Conservation (phyloP, 1,140 invertebrate species). For the Drosophila pruinosa region DNA sequence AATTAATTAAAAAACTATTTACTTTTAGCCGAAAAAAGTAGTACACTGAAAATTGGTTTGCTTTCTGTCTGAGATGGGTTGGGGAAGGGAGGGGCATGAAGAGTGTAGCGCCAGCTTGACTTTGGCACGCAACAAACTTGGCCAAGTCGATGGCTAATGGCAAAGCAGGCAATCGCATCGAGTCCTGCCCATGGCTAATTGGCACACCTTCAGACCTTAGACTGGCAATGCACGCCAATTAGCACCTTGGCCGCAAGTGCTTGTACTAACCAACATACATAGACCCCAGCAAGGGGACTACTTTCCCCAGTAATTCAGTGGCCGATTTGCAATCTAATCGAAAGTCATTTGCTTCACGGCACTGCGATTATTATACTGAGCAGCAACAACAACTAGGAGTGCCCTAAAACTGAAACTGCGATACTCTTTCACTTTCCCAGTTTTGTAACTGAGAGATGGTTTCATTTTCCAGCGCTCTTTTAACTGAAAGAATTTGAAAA, state of each 20-base stretch:
- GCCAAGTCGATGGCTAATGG: slow-evolving; percentile 6
- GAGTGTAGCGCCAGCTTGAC: not conserved
- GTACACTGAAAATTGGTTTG: slow-evolving; percentile 31
- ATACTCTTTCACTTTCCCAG: not conserved
- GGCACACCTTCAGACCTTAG: slow-evolving; percentile 66
- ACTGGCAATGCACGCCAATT: slow-evolving; percentile 42
- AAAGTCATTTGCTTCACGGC: slow-evolving; percentile 47
- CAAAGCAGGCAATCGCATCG: slow-evolving; percentile 46
- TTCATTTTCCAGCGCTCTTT: too few species aligned
- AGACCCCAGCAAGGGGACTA: not conserved
- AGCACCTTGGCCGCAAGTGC: slow-evolving; percentile 47
- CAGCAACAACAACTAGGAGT: slow-evolving; percentile 13
- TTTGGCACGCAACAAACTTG: slow-evolving; percentile 40
- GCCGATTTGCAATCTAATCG: slow-evolving; percentile 55
- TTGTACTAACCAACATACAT: too few species aligned
- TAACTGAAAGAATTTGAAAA: too few species aligned
- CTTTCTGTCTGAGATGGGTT: not conserved
- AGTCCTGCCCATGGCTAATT: slow-evolving; percentile 53
- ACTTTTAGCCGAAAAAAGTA: slow-evolving; percentile 2
- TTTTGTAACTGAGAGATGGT: not conserved
- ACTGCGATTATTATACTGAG: slow-evolving; percentile 58
- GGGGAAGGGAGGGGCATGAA: not conserved
- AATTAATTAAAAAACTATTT: slow-evolving; percentile 27
- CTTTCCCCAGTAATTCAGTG: slow-evolving; percentile 20
- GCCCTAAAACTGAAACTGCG: slow-evolving; percentile 4